phyloP scores from a whole-genome alignment of 2,797 vertebrate species.

The Clarias laeviceps region DNA sequence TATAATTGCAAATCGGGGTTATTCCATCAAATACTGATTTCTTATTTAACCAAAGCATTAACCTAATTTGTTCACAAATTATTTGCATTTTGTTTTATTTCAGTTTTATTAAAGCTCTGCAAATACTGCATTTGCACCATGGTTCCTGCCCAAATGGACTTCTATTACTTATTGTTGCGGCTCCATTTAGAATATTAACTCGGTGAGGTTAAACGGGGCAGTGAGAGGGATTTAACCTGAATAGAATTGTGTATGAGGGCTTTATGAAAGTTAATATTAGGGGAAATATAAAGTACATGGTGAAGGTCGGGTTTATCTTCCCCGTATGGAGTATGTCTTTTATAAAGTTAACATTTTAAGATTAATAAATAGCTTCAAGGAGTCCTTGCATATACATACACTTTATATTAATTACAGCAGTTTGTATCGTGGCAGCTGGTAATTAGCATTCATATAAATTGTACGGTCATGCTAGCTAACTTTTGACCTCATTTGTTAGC shows the following conservation, averaged over 20 bases:
- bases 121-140: not conserved
- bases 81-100: too few relatives aligned
- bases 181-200: not conserved
- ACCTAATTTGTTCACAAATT: too few relatives aligned
- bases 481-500: not conserved
- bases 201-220: not conserved
- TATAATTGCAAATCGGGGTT: too few relatives aligned
- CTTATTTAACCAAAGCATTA: too few relatives aligned
- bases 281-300: not conserved
- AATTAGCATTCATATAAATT: not conserved
- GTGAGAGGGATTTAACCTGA: not conserved
- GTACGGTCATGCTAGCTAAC: not conserved
- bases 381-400: not conserved
- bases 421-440: not conserved
- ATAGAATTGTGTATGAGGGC: not conserved
- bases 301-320: not conserved
- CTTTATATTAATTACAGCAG: not conserved
- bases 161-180: not conserved
- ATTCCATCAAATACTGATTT: too few relatives aligned
- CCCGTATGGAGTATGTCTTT: not conserved
- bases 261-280: not conserved
- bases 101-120: too few relatives aligned
- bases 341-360: not conserved
- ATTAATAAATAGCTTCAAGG: not conserved
- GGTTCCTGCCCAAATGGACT: not conserved